phyloP scores from a whole-genome alignment of 2,888 invertebrate species.

The Epicampocera succincta region DNA sequence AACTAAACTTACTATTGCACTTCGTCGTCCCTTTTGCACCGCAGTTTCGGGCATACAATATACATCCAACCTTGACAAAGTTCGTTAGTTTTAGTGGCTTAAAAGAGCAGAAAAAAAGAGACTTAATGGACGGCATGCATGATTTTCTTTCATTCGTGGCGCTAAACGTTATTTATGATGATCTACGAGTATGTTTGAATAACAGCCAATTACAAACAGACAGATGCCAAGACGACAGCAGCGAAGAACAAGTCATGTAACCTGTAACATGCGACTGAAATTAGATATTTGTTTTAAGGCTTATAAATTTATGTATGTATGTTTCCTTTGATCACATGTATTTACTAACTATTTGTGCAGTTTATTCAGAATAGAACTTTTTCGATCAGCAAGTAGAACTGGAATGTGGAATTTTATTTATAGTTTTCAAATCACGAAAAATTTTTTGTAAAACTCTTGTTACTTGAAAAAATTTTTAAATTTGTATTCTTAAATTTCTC shows the following conservation, averaged over 20 bases:
- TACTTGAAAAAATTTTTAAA: too few relatives aligned
- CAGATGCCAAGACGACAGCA: conserved; percentile 11
- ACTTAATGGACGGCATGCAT: conserved; percentile 81
- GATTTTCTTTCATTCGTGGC: conserved; percentile 81
- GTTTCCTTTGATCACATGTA: conserved; percentile 23
- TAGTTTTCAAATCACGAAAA: too few relatives aligned
- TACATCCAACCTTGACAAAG: conserved; percentile 41
- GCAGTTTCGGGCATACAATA: background rate
- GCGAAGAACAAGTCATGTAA: background rate
- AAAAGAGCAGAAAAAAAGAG: conserved; percentile 68
- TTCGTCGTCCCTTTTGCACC: conserved; percentile 22
- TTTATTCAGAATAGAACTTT: too few relatives aligned
- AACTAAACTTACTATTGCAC: conserved; percentile 32
- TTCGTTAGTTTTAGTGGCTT: conserved; percentile 49
- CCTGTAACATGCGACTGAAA: conserved; percentile 30
- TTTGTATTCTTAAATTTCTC: too few relatives aligned
- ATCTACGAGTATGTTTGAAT: conserved; percentile 66
- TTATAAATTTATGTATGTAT: conserved; percentile 30
- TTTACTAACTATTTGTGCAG: conserved; percentile 68
- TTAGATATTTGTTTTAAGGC: conserved; percentile 28
- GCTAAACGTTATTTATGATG: conserved; percentile 81
- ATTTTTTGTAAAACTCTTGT: too few relatives aligned
- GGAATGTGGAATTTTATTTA: too few relatives aligned
- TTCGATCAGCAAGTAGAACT: too few relatives aligned
- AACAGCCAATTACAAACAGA: conserved; percentile 22